Evolutionary conservation across 2,888 invertebrate species (phyloP).

Genomic region (Acronicta psi): DNA sequence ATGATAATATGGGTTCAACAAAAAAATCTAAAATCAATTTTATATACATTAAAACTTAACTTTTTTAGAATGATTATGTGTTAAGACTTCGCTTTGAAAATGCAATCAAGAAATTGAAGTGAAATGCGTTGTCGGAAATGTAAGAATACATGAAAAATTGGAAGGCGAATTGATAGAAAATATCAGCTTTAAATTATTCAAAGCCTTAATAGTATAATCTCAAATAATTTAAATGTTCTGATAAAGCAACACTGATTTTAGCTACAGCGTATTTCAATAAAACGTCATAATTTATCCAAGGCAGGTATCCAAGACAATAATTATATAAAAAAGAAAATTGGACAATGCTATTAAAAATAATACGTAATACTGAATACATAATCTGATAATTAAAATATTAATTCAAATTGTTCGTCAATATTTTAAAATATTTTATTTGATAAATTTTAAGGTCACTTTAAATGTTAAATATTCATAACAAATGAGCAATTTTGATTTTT

Average conservation of each 20-base stretch:
- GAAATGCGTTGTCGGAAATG: constrained; percentile 72
- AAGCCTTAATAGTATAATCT: constrained; percentile 42
- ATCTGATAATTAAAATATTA: constrained; percentile 32
- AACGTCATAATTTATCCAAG: constrained; percentile 43
- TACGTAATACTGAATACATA: constrained; percentile 56
- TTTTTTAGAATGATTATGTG: constrained; percentile 53
- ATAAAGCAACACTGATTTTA: constrained; percentile 18
- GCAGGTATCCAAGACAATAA: constrained; percentile 9
- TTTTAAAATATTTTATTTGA: constrained; percentile 41
- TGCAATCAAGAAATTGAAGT: constrained; percentile 65
- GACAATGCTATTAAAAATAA: constrained; percentile 21
- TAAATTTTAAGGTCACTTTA: constrained; percentile 69
- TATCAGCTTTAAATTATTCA: constrained; percentile 36
- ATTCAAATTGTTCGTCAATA: constrained; percentile 44
- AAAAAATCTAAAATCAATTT: constrained; percentile 76
- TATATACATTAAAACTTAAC: constrained; percentile 81
- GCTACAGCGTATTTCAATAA: constrained; percentile 28
- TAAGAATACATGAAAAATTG: constrained; percentile 40
- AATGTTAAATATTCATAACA: constrained; percentile 46
- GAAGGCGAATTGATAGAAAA: constrained; percentile 37
- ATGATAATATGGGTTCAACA: constrained; percentile 77
- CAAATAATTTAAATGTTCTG: constrained; percentile 20
- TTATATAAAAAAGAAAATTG: constrained; percentile 4
- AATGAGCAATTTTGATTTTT: constrained; percentile 67
- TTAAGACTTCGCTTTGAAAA: constrained; percentile 60